phyloP scores from a whole-genome alignment of 2,888 invertebrate genomes.

The Hydrotaea cyrtoneurina region DNA sequence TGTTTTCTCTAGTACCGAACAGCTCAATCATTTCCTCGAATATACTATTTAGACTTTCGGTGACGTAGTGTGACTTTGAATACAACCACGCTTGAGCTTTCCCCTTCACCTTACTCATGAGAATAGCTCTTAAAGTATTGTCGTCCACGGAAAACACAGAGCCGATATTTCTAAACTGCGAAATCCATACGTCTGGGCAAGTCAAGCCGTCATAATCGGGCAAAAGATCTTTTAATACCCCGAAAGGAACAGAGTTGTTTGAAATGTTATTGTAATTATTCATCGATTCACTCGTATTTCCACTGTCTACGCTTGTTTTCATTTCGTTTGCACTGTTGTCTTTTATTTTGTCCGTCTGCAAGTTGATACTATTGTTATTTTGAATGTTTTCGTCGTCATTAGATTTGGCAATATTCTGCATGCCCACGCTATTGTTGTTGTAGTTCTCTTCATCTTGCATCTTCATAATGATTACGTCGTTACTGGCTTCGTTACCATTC shows the following conservation, averaged over 20 bases:
- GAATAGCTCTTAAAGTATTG: slow-evolving; percentile 13
- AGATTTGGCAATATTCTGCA: no score
- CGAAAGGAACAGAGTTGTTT: not conserved
- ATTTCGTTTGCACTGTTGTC: no score
- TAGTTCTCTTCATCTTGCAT: not conserved
- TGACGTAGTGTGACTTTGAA: slow-evolving; percentile 47
- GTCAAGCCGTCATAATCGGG: slow-evolving; percentile 45
- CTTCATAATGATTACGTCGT: not conserved
- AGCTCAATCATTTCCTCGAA: slow-evolving; percentile 22
- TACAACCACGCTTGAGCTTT: slow-evolving; percentile 52
- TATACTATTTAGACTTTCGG: not conserved
- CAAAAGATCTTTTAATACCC: slow-evolving; percentile 36
- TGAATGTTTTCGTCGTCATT: no score
- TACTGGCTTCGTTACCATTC: not conserved
- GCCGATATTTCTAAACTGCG: slow-evolving; percentile 39
- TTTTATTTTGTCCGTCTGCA: no score
- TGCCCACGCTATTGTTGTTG: no score
- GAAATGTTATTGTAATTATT: no score
- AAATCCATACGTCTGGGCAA: slow-evolving; percentile 30
- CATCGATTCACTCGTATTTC: no score
- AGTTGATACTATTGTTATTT: not conserved
- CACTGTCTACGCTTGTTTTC: no score
- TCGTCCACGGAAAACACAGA: slow-evolving; percentile 23
- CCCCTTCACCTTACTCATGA: slow-evolving; percentile 51
- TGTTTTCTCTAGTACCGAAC: slow-evolving; percentile 34